Conservation (phyloP, 2,888 invertebrate genomes). For the Meiosimyza decipiens region DNA sequence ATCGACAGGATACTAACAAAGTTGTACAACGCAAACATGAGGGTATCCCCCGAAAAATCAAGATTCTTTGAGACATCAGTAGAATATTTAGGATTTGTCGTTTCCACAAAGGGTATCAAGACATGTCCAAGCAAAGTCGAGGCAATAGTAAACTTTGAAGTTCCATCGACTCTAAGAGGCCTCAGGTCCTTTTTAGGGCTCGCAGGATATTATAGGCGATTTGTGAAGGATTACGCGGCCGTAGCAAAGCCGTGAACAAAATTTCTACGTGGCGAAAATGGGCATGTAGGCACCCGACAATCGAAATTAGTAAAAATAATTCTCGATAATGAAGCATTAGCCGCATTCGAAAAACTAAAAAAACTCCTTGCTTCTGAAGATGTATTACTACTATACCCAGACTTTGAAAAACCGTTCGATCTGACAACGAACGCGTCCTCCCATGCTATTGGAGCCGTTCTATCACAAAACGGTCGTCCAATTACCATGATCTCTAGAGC, state of each 20-base stretch:
- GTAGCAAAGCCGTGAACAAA: constrained; percentile 39
- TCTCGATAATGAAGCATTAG: constrained; percentile 36
- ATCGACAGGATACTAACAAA: constrained; percentile 13
- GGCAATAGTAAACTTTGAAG: constrained; percentile 35
- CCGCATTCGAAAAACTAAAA: constrained; percentile 38
- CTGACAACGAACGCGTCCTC: too few species aligned
- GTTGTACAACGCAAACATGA: constrained; percentile 28
- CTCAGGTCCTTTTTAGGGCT: constrained; percentile 34
- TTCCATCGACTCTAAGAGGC: constrained; percentile 30
- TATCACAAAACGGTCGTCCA: too few species aligned
- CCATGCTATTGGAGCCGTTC: constrained; percentile 34
- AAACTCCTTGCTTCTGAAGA: constrained; percentile 36
- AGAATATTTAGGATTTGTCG: constrained; percentile 38
- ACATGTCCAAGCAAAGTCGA: constrained; percentile 37
- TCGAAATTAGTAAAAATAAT: constrained; percentile 39
- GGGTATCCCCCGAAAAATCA: constrained; percentile 32
- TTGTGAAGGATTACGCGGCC: constrained; percentile 38
- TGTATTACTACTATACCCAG: constrained; percentile 29
- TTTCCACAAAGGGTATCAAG: constrained; percentile 35
- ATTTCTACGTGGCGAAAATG: constrained; percentile 40
- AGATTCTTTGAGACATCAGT: constrained; percentile 30
- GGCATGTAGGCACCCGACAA: constrained; percentile 24
- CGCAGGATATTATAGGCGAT: constrained; percentile 39
- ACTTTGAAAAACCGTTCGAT: too few species aligned
- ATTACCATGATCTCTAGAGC: too few species aligned